A percentile compares a stretch with the other conserved stretches of the same genome.
Conservation (phyloP, 2,113 vertebrate species). For the Helogale parvula region DNA sequence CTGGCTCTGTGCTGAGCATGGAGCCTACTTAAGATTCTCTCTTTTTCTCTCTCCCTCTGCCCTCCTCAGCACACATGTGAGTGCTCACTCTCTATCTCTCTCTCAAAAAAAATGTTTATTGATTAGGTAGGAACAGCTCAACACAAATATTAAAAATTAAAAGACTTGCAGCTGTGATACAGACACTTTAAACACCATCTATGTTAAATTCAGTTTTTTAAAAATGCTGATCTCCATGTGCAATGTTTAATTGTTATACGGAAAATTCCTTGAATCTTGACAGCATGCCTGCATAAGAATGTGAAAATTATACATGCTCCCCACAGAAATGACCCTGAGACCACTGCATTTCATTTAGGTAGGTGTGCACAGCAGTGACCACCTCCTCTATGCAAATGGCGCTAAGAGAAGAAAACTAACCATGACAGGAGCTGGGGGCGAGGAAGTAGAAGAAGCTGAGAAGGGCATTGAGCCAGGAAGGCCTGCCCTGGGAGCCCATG, state of each 20-base stretch:
- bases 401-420: neutral
- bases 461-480: neutral
- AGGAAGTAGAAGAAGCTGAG: neutral
- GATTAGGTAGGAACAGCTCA: neutral
- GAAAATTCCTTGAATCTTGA: conserved; percentile 48
- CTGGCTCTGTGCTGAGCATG: too few relatives aligned
- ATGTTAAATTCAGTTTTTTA: neutral
- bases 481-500: accelerated
- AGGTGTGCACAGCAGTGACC: neutral
- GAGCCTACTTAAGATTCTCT: too few relatives aligned
- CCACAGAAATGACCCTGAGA: conserved; percentile 32
- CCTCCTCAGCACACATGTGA: too few relatives aligned
- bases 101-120: neutral
- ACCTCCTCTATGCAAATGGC: neutral
- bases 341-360: conserved; percentile 22
- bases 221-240: neutral
- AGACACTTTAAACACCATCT: neutral
- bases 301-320: neutral
- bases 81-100: too few relatives aligned
- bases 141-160: neutral
- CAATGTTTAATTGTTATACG: conserved; percentile 44
- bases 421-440: neutral
- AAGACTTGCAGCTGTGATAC: neutral
- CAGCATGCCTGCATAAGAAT: neutral
- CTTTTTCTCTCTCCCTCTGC: too few relatives aligned